Percentiles rank a stretch among this genome's conserved stretches.
These are phyloP conservation scores for Seira ritae DNA, from an alignment of 2,888 invertebrate species.

Conservation along the genomic window DNA sequence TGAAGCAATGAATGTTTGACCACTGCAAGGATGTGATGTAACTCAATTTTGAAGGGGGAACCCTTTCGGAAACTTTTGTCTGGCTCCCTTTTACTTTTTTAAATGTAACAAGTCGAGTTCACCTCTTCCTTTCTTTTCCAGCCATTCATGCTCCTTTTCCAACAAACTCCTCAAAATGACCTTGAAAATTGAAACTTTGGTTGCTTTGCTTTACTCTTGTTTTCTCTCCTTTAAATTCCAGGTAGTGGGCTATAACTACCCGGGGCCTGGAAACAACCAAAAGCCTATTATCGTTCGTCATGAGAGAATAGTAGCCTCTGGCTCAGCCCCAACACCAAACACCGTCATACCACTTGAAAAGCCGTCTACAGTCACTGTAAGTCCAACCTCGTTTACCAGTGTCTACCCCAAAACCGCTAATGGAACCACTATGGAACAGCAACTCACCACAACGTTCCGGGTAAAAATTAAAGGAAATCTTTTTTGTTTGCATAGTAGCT, in stretches of 20 bases:
- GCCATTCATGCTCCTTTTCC: no score
- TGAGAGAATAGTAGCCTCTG: slow-evolving; percentile 37
- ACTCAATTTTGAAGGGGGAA: no score
- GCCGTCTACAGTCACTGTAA: neutral
- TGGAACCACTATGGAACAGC: neutral
- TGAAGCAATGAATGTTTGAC: no score
- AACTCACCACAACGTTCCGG: slow-evolving; percentile 26
- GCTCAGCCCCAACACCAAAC: slow-evolving; percentile 4
- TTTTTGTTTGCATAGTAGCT: no score
- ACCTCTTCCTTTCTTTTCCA: no score
- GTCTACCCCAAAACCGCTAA: neutral
- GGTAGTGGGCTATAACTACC: slow-evolving; percentile 36
- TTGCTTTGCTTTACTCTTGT: slow-evolving; percentile 9
- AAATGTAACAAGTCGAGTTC: no score
- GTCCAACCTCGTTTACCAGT: neutral
- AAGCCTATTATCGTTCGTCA: slow-evolving; percentile 32
- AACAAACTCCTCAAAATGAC: no score
- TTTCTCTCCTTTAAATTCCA: neutral
- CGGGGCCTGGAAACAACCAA: slow-evolving; percentile 3
- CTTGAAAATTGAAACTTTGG: slow-evolving; percentile 19
- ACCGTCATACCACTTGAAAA: slow-evolving; percentile 15
- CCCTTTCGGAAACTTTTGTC: no score
- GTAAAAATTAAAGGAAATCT: slow-evolving; percentile 32
- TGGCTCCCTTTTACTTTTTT: no score
- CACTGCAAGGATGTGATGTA: no score